These are phyloP conservation scores for Drosophila nannoptera DNA, from an alignment of 1,140 invertebrate genomes.

Conservation along the genomic window DNA sequence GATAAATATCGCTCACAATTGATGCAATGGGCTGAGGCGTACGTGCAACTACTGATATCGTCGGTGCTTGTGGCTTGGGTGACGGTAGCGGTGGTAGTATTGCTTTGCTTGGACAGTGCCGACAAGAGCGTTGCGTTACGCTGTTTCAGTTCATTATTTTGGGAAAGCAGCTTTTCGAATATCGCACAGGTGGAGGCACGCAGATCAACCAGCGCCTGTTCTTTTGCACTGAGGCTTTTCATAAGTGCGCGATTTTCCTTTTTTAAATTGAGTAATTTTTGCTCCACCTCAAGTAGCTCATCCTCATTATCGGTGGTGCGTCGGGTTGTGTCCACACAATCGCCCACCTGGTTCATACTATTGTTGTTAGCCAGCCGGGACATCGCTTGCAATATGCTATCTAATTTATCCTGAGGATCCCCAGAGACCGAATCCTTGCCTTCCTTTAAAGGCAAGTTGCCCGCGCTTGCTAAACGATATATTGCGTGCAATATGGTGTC, in stretches of 20 bases:
- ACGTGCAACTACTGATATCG: too few species aligned
- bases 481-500: constrained; percentile 39
- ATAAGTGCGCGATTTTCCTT: constrained; percentile 55
- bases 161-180: constrained; percentile 31
- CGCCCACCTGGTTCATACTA: constrained; percentile 4
- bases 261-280: constrained; percentile 61
- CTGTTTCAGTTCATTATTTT: constrained; percentile 38
- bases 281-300: constrained; percentile 63
- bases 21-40: too few species aligned
- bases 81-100: too few species aligned
- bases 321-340: constrained; percentile 14
- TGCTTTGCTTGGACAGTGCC: constrained; percentile 11
- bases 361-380: constrained; percentile 6
- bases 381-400: constrained; percentile 29
- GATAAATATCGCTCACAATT: too few species aligned
- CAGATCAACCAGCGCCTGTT: constrained; percentile 39
- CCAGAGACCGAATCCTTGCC: not conserved
- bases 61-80: too few species aligned
- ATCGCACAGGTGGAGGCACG: constrained; percentile 23
- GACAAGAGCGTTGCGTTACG: constrained; percentile 31
- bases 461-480: constrained; percentile 7
- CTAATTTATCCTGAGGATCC: constrained; percentile 2
- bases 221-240: constrained; percentile 23
- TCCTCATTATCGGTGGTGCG: constrained; percentile 45
- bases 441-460: not conserved